These are phyloP conservation scores for Philypnodon macrostomus DNA, from an alignment of 2,797 vertebrate genomes.

Conservation along the genomic window DNA sequence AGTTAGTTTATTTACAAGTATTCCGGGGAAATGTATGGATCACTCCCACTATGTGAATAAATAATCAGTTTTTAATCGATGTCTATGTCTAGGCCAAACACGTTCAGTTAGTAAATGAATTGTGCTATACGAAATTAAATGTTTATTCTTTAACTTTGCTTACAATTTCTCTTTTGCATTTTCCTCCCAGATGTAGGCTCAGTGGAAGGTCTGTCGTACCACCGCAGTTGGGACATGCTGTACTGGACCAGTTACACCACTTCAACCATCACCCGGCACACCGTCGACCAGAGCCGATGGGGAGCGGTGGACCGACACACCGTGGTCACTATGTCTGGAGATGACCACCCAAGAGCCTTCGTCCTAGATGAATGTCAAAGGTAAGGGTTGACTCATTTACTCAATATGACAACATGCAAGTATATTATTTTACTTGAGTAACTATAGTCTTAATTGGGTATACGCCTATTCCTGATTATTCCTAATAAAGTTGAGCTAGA, in stretches of 20 bases:
- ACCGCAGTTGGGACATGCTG: conserved; percentile 92
- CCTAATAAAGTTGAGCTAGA: too few species aligned
- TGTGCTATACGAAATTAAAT: too few species aligned
- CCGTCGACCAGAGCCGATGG: conserved; percentile 86
- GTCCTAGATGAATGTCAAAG: conserved; percentile 94
- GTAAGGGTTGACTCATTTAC: conserved; percentile 67
- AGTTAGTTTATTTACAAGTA: too few species aligned
- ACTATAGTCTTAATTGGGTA: too few species aligned
- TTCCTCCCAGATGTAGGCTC: conserved; percentile 87
- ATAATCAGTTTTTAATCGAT: too few species aligned
- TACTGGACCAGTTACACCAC: conserved; percentile 98
- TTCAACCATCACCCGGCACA: conserved; percentile 94
- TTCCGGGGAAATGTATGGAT: too few species aligned
- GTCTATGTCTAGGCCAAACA: too few species aligned
- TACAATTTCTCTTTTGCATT: conserved; percentile 14
- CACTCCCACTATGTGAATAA: too few species aligned
- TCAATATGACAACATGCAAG: not conserved
- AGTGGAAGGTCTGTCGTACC: conserved; percentile 94
- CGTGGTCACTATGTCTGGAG: conserved; percentile 96
- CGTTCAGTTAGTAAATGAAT: too few species aligned
- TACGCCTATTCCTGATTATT: too few species aligned
- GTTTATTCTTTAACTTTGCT: not conserved
- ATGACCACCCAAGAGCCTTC: conserved; percentile 94
- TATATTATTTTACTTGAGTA: not conserved
- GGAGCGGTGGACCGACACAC: conserved; percentile 91